These are phyloP conservation scores for Drosophila simulans DNA, from an alignment of 1,140 invertebrate genomes.

Conservation along the genomic window DNA sequence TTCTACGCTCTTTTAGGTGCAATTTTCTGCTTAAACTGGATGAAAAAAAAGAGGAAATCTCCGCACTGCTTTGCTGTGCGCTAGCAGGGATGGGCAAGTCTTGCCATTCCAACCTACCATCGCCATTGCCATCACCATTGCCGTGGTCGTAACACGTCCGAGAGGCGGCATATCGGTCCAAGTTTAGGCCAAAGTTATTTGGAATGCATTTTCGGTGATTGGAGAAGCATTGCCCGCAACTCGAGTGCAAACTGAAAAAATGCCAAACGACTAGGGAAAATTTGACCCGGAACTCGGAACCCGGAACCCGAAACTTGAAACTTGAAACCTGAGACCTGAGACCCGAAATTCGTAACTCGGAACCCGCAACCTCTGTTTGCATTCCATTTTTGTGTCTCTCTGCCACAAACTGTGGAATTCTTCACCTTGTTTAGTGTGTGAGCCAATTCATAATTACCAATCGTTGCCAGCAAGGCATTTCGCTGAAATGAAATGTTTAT, in stretches of 20 bases:
- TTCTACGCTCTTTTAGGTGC: conserved; percentile 75
- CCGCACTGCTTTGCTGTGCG: conserved; percentile 21
- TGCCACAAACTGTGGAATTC: no score
- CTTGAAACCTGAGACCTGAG: neutral
- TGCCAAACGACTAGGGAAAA: neutral
- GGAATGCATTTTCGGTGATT: conserved; percentile 45
- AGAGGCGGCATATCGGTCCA: conserved; percentile 13
- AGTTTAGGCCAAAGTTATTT: conserved; percentile 48
- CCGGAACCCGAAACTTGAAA: no score
- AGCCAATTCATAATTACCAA: no score
- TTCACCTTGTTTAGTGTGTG: no score
- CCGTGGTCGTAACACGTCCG: conserved; percentile 5
- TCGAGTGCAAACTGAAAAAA: neutral
- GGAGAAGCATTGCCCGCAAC: conserved; percentile 10
- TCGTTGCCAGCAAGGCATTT: neutral
- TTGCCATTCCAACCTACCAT: conserved; percentile 3
- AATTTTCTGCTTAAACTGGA: conserved; percentile 74
- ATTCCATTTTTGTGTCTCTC: neutral
- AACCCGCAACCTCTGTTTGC: neutral
- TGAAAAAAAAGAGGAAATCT: conserved; percentile 63
- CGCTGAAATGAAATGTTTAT: neutral
- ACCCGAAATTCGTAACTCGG: neutral
- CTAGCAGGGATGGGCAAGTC: conserved; percentile 1
- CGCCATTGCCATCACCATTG: no score
- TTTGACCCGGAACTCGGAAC: neutral